phyloP scores from a whole-genome alignment of 1,140 invertebrate genomes.

The Bombus sylvicola region DNA sequence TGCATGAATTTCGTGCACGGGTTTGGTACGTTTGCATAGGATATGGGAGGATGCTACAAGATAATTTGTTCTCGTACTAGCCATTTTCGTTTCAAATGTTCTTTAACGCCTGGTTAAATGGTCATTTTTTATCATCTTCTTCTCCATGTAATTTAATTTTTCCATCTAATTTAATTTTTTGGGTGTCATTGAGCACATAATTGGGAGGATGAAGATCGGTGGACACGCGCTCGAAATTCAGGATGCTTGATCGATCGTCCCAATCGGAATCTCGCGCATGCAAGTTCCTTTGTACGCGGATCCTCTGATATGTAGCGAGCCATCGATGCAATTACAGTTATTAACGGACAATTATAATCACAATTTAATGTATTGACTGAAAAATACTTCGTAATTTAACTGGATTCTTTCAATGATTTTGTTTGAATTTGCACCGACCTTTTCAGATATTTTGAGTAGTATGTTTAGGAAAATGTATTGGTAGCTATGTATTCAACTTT shows the following conservation, averaged over 20 bases:
- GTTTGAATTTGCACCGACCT: too few species aligned
- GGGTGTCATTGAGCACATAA: neutral
- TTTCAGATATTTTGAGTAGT: too few species aligned
- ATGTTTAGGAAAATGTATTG: too few species aligned
- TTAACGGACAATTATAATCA: conserved; percentile 5
- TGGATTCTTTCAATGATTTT: neutral
- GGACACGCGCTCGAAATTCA: neutral
- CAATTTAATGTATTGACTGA: neutral
- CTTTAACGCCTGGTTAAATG: too few species aligned
- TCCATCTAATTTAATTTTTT: neutral
- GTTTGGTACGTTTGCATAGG: neutral
- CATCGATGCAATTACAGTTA: conserved; percentile 28
- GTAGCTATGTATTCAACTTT: too few species aligned
- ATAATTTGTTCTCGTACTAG: too few species aligned
- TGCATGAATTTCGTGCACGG: neutral
- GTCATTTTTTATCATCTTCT: neutral
- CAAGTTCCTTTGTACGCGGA: conserved; percentile 17
- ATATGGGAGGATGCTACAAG: neutral
- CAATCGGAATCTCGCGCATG: conserved; percentile 1
- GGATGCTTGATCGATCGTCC: conserved; percentile 10
- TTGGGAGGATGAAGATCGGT: conserved; percentile 16
- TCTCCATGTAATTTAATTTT: neutral
- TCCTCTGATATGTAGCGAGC: conserved; percentile 13
- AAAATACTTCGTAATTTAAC: neutral
- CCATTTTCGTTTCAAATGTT: too few species aligned